Evolutionary conservation across 2,888 invertebrate genomes (phyloP).

Genomic region (Nymphalis c-album): DNA sequence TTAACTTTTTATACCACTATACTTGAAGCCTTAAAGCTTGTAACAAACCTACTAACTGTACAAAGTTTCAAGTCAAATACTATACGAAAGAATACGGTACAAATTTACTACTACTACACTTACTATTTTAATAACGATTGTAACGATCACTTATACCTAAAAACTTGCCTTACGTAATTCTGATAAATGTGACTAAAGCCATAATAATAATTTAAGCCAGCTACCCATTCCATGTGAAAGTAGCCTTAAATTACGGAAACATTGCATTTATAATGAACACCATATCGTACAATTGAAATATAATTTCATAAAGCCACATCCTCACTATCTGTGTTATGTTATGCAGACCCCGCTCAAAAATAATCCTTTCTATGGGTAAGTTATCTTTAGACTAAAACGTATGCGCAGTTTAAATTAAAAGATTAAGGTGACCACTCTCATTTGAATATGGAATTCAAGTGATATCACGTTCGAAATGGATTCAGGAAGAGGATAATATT

Average conservation of each 20-base stretch:
- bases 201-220: no score
- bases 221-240: neutral
- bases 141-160: no score
- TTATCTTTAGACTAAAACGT: conserved; percentile 50
- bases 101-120: no score
- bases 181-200: no score
- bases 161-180: no score
- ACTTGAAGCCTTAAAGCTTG: no score
- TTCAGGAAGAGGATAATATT: conserved; percentile 31
- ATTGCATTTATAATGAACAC: neutral
- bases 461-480: conserved; percentile 48
- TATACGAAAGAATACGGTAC: no score
- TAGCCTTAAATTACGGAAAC: neutral
- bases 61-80: no score
- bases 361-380: conserved; percentile 45
- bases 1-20: no score
- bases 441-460: conserved; percentile 55
- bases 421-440: conserved; percentile 62
- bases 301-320: conserved; percentile 19
- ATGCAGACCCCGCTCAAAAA: conserved; percentile 43
- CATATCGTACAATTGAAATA: conserved; percentile 11
- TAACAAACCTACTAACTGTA: no score
- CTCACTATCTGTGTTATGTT: conserved; percentile 46
- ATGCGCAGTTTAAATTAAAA: conserved; percentile 58
- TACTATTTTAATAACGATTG: no score